Base-by-base conservation (phyloP, 2,888 invertebrate species). In the Drosophila kanekoi region DNA sequence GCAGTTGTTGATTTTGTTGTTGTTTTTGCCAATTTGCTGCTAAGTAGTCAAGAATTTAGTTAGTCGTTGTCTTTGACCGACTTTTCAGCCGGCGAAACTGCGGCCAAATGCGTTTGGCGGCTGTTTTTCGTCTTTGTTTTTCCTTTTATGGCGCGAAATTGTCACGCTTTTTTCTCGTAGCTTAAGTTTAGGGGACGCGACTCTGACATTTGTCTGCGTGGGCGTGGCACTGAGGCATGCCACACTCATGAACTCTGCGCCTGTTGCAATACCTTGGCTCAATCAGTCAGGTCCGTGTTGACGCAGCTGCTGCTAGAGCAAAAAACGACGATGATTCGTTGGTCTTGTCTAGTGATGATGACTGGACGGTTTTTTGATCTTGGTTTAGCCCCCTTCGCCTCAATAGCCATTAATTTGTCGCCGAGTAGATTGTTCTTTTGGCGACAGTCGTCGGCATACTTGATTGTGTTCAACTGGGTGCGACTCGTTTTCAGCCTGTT, bases 11-110 rank as follows among this genome's bases (percentile, higher is more conserved):
- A 18, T 18, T 33, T 18, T 47, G 49, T 53, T 60, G 35, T 20
- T 49, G 40, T 56, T 53, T 49, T 61, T 60, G 41, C 33, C 49
- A 18, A 23, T 58, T 51, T 67, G 37, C 16, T 43, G 62, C 49
- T 49, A 62, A 57, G 43, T 58, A 71, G 76, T 63, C 65, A 69
- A 87, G 87, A 85, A 85, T 79, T 77, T 72, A 60, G 70, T 58
- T 48, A 85, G 76, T 64, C 63, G 89, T 86, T 79, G 89, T 76
- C 87, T 86, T 87, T 87, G 87, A 87, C 87, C 87, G 82, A 85
- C 63, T 81, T 87, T 59, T 41, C 20, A 23, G 11, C 35, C 48
- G 23, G 43, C 35, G 28, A 59, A 73, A 56, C 65, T 72, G 62
- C 63, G 63, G 66, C 59, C 59, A 63, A 75, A 61, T 45, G 51